Evolutionary conservation across 1,140 invertebrate species (phyloP), one percentile per base, ranked within the genome.

Genomic region (Zaprionus taronus): DNA sequence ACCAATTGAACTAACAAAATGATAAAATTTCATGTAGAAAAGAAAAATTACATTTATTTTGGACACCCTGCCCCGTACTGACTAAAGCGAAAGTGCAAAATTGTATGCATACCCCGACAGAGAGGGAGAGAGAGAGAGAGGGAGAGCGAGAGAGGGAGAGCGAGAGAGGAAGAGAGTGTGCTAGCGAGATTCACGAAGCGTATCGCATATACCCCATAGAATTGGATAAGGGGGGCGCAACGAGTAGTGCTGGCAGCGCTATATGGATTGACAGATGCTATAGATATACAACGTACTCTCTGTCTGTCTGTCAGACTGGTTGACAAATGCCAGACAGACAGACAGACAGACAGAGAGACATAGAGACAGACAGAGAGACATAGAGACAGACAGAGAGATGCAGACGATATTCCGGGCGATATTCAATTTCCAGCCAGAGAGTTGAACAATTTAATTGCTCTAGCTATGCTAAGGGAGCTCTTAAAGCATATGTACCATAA

Each of bases 21-120:
- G 51, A 71, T 66, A 71, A 51, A 75, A 83, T 80, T 87, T 79
- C 77, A 67, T 61, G 70, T 80, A 79, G 75, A 77, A 77, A 72
- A 76, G 67, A 72, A 77, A 77, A 66, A 72, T 77, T 66, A 61
- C 61, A 72, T 74, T 68, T 36, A 28, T 51, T 70, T 75, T 69
- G 20, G 38, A 34, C 31, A 34, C 31, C 9, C 31, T 9, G 7
- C 2, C n/a, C 6, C 41, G 41, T 44, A 22, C 31, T 11, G 36
- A 34, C 31, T 41, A 56, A 41, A 69, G 60, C 60, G 58, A 63
- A 71, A 70, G 67, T 70, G 60, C 72, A 69, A 70, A 70, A 70
- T 70, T 69, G 66, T 66, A 47, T 72, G 70, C 55, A 66, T n/a
- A n/a, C n/a, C n/a, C n/a, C n/a, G n/a, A n/a, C n/a, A 57, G n/a